phyloP scores from a whole-genome alignment of 2,113 vertebrate genomes.

The Machaerirhynchus nigripectus region DNA sequence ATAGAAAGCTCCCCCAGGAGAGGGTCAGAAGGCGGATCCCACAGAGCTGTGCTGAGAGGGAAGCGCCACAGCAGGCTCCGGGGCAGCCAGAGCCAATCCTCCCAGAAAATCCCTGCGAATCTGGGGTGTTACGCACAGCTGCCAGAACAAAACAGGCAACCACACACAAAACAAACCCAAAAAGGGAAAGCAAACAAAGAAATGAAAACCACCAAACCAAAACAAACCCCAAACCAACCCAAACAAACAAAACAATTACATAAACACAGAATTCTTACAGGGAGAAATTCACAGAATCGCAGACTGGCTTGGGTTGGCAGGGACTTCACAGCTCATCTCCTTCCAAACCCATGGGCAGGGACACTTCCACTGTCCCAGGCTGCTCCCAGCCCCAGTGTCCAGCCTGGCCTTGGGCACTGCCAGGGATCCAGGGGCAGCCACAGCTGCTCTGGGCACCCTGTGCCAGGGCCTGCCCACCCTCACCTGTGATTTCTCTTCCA shows the following conservation, averaged over 20 bases:
- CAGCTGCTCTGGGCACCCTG: not conserved
- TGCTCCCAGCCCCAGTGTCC: not conserved
- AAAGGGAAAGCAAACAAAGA: not conserved
- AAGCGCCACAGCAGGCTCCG: accelerated
- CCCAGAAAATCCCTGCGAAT: not conserved
- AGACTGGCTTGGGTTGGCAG: accelerated
- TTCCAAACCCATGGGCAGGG: not conserved
- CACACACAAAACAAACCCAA: accelerated
- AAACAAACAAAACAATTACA: accelerated
- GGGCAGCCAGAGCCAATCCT: not conserved
- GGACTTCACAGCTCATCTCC: too few relatives aligned
- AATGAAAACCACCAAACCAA: accelerated
- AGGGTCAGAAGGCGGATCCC: accelerated
- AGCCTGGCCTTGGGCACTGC: not conserved
- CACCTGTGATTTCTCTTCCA: not conserved
- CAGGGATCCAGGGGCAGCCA: not conserved
- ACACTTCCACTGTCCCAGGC: accelerated
- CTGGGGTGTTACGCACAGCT: not conserved
- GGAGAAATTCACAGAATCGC: too few relatives aligned
- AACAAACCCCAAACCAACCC: not conserved
- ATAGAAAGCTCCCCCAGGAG: not conserved
- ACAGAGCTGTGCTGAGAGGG: not conserved
- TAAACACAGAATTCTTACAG: not conserved
- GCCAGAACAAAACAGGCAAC: not conserved
- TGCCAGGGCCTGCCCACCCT: not conserved